A percentile compares a stretch with the other conserved stretches of the same genome.
Conservation (phyloP, 2,797 vertebrate genomes). For the Margarornis squamiger region DNA sequence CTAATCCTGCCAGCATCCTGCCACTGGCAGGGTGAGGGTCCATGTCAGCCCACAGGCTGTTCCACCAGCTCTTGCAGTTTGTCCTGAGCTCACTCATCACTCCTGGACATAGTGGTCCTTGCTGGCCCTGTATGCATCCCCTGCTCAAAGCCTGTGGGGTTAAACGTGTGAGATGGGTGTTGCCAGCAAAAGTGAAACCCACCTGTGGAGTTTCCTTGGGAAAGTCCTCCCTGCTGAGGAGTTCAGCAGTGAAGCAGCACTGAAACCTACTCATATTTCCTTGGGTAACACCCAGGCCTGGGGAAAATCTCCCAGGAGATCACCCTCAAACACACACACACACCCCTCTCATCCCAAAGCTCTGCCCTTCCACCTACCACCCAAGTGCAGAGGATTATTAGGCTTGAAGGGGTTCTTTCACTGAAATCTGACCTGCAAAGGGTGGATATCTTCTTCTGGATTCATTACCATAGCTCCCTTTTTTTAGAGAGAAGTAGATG, state of each 20-base stretch:
- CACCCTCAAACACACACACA: neutral
- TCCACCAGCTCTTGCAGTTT: neutral
- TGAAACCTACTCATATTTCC: slow-evolving; percentile 40
- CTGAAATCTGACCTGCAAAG: neutral
- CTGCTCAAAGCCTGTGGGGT: neutral
- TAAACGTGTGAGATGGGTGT: rapidly evolving
- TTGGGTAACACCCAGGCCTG: slow-evolving; percentile 40
- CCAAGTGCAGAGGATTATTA: neutral
- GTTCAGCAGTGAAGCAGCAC: neutral
- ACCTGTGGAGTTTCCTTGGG: neutral
- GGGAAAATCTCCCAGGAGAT: slow-evolving; percentile 54
- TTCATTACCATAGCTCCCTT: neutral
- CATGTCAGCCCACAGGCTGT: neutral
- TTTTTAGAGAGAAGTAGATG: neutral
- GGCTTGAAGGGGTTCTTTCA: neutral
- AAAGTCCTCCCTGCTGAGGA: neutral
- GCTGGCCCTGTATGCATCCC: neutral
- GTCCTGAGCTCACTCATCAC: neutral
- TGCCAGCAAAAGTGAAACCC: slow-evolving; percentile 26
- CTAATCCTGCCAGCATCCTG: neutral
- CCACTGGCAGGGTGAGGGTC: neutral
- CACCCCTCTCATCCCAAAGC: neutral
- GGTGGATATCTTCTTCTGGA: neutral
- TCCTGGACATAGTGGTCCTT: neutral
- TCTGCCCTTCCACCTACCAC: slow-evolving; percentile 13